Base-by-base conservation (phyloP, 2,888 invertebrate genomes). In the Sericinus montela region DNA sequence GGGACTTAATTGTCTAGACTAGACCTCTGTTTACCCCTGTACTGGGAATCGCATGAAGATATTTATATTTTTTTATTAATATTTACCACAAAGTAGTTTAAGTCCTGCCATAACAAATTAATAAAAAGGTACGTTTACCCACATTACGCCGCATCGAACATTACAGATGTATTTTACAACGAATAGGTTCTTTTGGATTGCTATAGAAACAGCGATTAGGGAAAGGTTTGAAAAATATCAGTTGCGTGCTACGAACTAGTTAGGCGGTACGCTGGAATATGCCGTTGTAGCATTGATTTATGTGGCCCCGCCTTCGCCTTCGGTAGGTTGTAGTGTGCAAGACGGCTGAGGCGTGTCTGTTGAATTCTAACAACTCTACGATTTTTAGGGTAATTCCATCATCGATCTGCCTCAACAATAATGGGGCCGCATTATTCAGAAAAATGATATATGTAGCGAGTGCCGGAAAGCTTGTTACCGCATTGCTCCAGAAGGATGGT, bases 211-310 rank as follows among this genome's bases (percentile, higher is more conserved):
- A 11, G 15, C 30, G 41, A 47, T 41, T 35, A 42, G 23, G 37
- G 42, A 48, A 43, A 23, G 14, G 70, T 75, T 45, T 28, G 45
- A 41, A 72, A 79, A 80, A 77, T 81, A 80, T 80, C 63, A 69
- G 71, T 64, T 61, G 81, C 84, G 80, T 83, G 82, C 59, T 56
- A 54, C 48, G 65, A 68, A 70, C 76, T 76, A 76, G 73, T 78
- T 77, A 74, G 61, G 59, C 54, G 65, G 55, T 52, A 59, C 59
- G 60, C 57, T 60, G 57, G 64, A 57, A 54, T 59, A 63, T 55
- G 58, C 54, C 62, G 61, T 60, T 61, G 63, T 59, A 65, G 59
- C 67, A 60, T 65, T 70, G 71, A 72, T 72, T 69, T 72, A 70
- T 65, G 53, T 50, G 54, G 47, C 53, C 51, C 60, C 58, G 53